A percentile compares a stretch with the other conserved stretches of the same genome.
phyloP scores from a whole-genome alignment of 2,888 invertebrate genomes.

The Macrosiphum euphorbiae region DNA sequence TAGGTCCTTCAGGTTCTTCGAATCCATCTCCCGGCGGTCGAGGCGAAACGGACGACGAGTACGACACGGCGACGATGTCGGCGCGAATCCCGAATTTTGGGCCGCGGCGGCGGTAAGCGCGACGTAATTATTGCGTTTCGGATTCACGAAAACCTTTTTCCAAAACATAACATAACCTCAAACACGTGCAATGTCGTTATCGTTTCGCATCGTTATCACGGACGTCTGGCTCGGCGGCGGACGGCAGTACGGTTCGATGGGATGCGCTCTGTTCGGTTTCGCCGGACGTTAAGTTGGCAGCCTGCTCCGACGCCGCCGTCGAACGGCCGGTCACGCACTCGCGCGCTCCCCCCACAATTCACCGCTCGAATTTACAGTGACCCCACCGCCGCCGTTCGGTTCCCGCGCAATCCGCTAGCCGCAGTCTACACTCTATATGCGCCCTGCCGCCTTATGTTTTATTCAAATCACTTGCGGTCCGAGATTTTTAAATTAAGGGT shows the following conservation, averaged over 20 bases:
- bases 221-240: not conserved
- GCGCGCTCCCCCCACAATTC: not conserved
- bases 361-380: not conserved
- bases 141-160: not conserved
- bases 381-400: not conserved
- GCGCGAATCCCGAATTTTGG: not conserved
- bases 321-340: not conserved
- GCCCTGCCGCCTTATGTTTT: not conserved
- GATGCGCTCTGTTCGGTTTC: not conserved
- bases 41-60: not conserved
- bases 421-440: not conserved
- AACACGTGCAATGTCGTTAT: slow-evolving; percentile 3
- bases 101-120: not conserved
- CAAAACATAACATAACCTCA: slow-evolving; percentile 59
- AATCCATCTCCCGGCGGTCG: slow-evolving; percentile 19
- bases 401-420: slow-evolving; percentile 19
- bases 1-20: slow-evolving; percentile 68
- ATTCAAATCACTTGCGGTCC: not conserved
- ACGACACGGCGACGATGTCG: not conserved
- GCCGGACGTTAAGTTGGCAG: not conserved
- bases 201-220: slow-evolving; percentile 15
- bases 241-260: not conserved
- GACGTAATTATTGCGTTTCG: slow-evolving; percentile 14
- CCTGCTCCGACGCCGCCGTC: not conserved
- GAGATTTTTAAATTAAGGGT: slow-evolving; percentile 8